Conservation (phyloP, 92 coral and sea anemone species). For the Epizoanthus illoricatus region DNA sequence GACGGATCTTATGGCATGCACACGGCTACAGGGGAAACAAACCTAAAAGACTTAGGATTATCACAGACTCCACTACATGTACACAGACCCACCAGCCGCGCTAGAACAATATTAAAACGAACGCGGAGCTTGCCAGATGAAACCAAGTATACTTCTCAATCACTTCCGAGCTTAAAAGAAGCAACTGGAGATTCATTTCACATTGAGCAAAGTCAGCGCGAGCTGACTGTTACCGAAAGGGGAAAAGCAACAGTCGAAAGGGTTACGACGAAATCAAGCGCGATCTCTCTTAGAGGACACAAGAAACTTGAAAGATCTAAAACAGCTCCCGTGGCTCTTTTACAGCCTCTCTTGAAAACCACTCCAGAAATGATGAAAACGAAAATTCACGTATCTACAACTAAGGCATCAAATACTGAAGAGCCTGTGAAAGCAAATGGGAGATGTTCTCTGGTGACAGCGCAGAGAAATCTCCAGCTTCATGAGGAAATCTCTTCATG, state of each 20-base stretch:
- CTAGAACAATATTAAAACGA: background rate
- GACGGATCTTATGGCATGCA: conserved; percentile 44
- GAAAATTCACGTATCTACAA: conserved; percentile 44
- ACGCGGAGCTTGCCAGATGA: conserved; percentile 6
- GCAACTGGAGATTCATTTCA: conserved; percentile 3
- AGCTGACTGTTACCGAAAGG: background rate
- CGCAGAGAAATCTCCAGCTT: background rate
- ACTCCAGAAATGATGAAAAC: conserved; percentile 51
- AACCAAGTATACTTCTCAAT: background rate
- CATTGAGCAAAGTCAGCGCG: background rate
- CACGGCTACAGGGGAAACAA: background rate
- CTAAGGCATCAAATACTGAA: conserved; percentile 8
- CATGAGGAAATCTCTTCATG: background rate
- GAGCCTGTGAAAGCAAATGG: background rate
- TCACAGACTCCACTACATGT: background rate
- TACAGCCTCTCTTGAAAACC: conserved; percentile 60
- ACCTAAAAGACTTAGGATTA: background rate
- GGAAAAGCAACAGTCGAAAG: conserved; percentile 14
- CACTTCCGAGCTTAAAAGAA: conserved; percentile 20
- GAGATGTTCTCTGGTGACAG: background rate
- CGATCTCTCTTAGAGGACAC: conserved; percentile 27
- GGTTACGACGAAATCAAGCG: background rate
- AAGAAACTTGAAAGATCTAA: conserved; percentile 67
- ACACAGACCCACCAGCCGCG: background rate
- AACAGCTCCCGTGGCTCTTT: conserved; percentile 65